Evolutionary conservation across 2,888 invertebrate genomes (phyloP), one percentile per base, ranked within the genome.

Genomic region (Diadromus collaris): DNA sequence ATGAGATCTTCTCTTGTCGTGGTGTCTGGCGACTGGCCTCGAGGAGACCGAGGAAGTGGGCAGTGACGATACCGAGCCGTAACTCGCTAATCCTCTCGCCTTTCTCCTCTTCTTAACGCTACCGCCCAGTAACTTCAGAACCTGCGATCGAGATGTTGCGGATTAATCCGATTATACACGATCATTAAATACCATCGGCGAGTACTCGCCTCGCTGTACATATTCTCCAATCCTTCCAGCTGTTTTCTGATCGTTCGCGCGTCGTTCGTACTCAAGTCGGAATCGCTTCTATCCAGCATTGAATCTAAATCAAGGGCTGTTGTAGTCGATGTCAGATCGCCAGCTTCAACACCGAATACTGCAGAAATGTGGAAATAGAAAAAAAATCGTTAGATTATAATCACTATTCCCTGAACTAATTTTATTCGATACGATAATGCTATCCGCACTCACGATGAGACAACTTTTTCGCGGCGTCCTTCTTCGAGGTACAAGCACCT

Each of bases 31-130:
- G 13, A 94, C 94, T 0, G 96, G 96, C 64, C 96, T 92, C 83
- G 95, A 95, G 91, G 96, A 96, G 6, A 96, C 96, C 0, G 96
- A 96, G 82, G 96, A 96, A 1, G 96, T 96, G 0, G 96, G 96
- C 29, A 96, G 92, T 0, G 96, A 96, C 0, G 96, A 96, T 92
- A 97, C 94, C 86, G 96, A 96, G 48, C 96, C 96, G 87, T 96
- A 96, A 83, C 90, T 90, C 19, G 89, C 85, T 32, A 90, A 84
- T 29, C 91, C 91, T 56, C 91, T 86, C 6, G 89, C 87, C 80
- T 91, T 90, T 75, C 88, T 83, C 46, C 87, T 83, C 80, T 92
- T 92, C 85, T 93, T 94, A 0, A 93, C 94, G 56, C 88, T 90
- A 32, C 89, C 90, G 27, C 94, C 94, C 38, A 94, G 89, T 75